Conservation (phyloP, 1,140 invertebrate genomes). For the Cataglyphis hispanica region DNA sequence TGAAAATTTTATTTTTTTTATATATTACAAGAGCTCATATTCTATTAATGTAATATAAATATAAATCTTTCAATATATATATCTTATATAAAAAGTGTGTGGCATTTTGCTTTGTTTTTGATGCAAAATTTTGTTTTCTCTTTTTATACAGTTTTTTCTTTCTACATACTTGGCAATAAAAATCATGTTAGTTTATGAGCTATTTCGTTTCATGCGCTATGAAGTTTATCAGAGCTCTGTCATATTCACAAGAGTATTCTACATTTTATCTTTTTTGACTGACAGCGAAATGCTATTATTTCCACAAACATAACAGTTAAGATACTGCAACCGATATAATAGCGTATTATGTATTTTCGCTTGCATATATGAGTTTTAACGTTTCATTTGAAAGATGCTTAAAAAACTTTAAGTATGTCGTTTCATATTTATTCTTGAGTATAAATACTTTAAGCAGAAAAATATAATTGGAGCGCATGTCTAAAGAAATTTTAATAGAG, state of each 20-base stretch:
- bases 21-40: neutral
- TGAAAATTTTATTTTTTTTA: neutral
- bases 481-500: neutral
- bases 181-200: conserved; percentile 10
- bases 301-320: neutral
- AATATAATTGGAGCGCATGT: neutral
- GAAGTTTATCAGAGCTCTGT: neutral
- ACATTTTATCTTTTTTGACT: neutral
- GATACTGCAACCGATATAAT: neutral
- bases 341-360: neutral
- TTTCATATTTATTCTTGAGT: neutral
- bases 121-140: neutral
- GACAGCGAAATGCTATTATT: conserved; percentile 13
- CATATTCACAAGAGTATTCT: neutral
- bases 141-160: neutral
- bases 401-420: neutral
- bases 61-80: neutral
- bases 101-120: neutral
- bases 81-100: neutral
- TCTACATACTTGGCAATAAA: neutral
- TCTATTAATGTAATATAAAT: neutral
- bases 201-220: conserved; percentile 4
- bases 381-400: neutral
- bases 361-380: neutral
- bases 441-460: neutral